phyloP scores from a whole-genome alignment of 2,113 vertebrate genomes.

The Tyrannus savana region DNA sequence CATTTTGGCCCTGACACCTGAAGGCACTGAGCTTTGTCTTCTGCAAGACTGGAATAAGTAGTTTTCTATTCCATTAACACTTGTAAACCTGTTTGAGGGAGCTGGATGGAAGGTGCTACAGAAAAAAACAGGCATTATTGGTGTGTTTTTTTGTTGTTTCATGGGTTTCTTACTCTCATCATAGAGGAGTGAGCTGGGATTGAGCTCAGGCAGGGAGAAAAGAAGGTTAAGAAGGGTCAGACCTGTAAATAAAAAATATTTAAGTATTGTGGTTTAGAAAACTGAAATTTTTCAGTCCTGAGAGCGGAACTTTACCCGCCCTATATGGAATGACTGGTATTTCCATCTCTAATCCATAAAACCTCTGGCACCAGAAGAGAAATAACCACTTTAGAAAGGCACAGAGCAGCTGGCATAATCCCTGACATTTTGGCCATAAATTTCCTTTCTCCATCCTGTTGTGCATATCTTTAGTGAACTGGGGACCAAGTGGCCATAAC shows the following conservation, averaged over 20 bases:
- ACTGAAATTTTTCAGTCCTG: not conserved
- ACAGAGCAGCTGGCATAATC: not conserved
- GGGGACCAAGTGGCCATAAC: not conserved
- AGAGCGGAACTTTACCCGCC: not conserved
- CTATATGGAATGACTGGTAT: slow-evolving; percentile 30
- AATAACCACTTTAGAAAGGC: not conserved
- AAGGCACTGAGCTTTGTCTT: not conserved
- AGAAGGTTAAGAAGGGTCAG: not conserved
- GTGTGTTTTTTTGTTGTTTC: not conserved
- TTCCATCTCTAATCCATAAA: slow-evolving; percentile 51
- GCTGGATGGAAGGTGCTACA: not conserved
- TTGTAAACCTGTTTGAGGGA: not conserved
- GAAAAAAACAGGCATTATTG: not conserved
- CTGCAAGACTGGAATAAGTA: not conserved
- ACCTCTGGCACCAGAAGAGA: not conserved
- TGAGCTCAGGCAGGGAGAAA: not conserved
- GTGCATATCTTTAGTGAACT: not conserved
- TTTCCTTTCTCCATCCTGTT: slow-evolving; percentile 7
- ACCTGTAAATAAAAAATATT: not conserved
- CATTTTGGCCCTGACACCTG: not conserved
- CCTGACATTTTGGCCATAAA: not conserved
- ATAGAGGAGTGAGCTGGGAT: not conserved
- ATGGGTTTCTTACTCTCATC: not conserved
- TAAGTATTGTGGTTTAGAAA: slow-evolving; percentile 11
- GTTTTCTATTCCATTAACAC: not conserved